Base-by-base conservation (phyloP, 2,888 invertebrate genomes). In the Amphimallon solstitiale region DNA sequence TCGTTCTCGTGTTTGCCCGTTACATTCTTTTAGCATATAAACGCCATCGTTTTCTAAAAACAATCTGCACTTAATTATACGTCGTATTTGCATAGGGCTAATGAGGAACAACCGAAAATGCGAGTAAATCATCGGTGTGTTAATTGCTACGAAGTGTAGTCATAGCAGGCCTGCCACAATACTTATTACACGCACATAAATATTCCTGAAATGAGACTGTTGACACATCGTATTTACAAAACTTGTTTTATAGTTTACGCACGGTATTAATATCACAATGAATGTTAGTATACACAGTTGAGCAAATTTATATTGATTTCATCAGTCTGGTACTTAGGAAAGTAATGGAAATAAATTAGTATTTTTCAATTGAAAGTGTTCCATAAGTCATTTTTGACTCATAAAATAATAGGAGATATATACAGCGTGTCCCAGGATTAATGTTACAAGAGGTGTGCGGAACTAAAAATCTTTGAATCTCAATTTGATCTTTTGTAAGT, bases 11-110 rank as follows among this genome's bases (percentile, higher is more conserved):
- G 17, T 37, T 37, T 19, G 52, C 52, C 10, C 19, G 19, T 45
- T 45, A 45, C 19, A 17, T 19, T 54, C 38, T 35, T 38, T 54
- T 38, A 19, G 14, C 6, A 38, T 54, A 38, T 38, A 19, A 38
- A 54, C 38, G 38, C 21, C 38, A 54, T 54, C 37, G 12, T 17
- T 38, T 54, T 54, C 38, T 21, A 54, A 45, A 54, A 54, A 54
- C 54, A 54, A 54, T 54, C 54, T 54, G 56, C 43, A 59, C 56
- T 59, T 59, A 59, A 59, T 59, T 59, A 59, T 59, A 59, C 56
- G 19, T 56, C 61, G 61, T 66, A 66, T 66, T 66, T 66, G 61
- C 66, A 66, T 66, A 66, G 66, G 43, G 54, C 66, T 66, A 66
- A 67, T 63, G 59, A 51, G 49, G 63, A 62, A 67, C 63, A 59